phyloP scores from a whole-genome alignment of 2,113 vertebrate species.

The Ochotona princeps region DNA sequence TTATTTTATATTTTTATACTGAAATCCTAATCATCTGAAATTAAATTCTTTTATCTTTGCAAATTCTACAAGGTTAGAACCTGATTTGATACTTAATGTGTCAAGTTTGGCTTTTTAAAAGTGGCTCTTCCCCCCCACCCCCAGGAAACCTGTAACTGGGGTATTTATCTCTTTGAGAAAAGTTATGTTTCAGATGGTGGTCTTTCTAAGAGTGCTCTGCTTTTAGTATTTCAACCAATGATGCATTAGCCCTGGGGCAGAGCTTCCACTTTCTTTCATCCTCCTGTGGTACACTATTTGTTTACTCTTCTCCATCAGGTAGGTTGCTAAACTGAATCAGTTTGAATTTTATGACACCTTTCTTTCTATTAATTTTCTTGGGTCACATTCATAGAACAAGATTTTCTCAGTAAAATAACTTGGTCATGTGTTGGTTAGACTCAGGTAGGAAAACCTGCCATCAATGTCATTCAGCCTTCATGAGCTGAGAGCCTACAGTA shows the following conservation, averaged over 20 bases:
- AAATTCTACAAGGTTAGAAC: slow-evolving; percentile 33
- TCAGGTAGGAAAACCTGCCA: background rate
- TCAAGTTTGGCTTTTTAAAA: slow-evolving; percentile 13
- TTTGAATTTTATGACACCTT: slow-evolving; percentile 39
- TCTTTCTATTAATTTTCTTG: slow-evolving; percentile 33
- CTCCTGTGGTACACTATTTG: background rate
- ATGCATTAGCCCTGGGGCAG: background rate
- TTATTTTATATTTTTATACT: slow-evolving; percentile 48
- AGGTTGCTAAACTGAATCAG: slow-evolving; percentile 18
- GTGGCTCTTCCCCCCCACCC: background rate
- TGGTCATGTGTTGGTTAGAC: slow-evolving; percentile 33
- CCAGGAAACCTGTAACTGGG: background rate
- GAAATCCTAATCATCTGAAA: slow-evolving; percentile 45
- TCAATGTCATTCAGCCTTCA: background rate
- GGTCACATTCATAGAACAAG: background rate
- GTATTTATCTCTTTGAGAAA: background rate
- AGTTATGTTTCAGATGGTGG: slow-evolving; percentile 26
- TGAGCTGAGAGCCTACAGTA: background rate
- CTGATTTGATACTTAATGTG: slow-evolving; percentile 28
- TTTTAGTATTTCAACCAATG: background rate
- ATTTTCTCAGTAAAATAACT: slow-evolving; percentile 52
- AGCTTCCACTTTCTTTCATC: slow-evolving; percentile 5
- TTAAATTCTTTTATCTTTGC: slow-evolving; percentile 53
- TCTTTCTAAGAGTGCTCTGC: background rate
- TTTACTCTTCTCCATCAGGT: slow-evolving; percentile 21